Evolutionary conservation across 2,888 invertebrate species (phyloP), one percentile per base, ranked within the genome.

Genomic region (Biston stratarius): DNA sequence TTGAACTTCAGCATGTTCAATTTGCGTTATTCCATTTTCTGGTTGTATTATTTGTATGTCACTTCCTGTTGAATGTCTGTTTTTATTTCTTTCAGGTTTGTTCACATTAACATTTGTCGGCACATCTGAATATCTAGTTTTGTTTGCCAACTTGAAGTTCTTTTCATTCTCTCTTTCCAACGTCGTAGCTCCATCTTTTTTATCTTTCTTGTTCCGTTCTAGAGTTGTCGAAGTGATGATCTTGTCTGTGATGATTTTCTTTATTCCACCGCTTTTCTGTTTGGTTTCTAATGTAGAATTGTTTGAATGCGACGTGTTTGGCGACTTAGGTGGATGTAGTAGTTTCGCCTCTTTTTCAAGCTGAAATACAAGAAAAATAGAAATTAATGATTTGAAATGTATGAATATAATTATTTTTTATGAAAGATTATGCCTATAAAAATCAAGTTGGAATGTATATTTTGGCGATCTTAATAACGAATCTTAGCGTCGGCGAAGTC

Each of bases 141-240:
- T 91, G 60, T 83, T 89, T 9, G 87, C 87, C 33, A 93, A 83
- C 69, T 91, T 94, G 33, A 79, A 86, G 74, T 94, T 94, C 74
- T 94, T 94, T 67, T 94, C 94, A 68, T 94, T 94, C 69, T 94
- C 94, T 80, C 94, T 81, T 75, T 94, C 94, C 73, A 94, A 74
- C 5, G 94, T 94, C 0, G 92, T 90, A 1, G 85, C 83, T 2
- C 76, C 81, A 69, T 89, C 90, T 82, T 87, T 93, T 71, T 86
- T 94, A 65, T 94, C 92, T 80, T 93, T 93, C 77, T 93, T 94
- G 71, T 84, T 90, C 71, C 94, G 85, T 78, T 94, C 94, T 45
- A 94, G 79, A 0, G 94, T 94, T 0, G 92, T 89, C 1, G 89
- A 87, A 11, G 91, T 88, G 61, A 90, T 90, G 44, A 94, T 94